Evolutionary conservation across 2,113 vertebrate species (phyloP).

Genomic region (Aptenodytes patagonicus): DNA sequence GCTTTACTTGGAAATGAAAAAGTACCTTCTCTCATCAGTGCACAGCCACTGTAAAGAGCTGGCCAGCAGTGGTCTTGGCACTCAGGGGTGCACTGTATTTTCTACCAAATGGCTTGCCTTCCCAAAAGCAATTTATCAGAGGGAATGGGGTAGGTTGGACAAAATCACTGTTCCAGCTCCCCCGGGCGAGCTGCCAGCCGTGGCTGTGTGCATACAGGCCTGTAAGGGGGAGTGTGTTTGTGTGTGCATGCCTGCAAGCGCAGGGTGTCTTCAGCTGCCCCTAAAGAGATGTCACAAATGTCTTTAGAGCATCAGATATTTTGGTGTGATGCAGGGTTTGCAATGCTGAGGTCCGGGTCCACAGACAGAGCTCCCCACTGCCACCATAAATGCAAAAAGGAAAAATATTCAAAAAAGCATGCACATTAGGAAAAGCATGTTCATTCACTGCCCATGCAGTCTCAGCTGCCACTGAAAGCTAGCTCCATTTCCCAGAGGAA

Average conservation of each 20-base stretch:
- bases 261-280: background rate
- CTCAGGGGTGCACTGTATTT: background rate
- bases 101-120: background rate
- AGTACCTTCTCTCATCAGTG: background rate
- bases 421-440: background rate
- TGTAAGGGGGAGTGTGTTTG: background rate
- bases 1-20: background rate
- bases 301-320: background rate
- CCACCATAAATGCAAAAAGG: background rate
- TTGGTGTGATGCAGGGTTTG: background rate
- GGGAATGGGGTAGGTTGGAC: background rate
- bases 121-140: background rate
- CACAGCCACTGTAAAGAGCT: background rate
- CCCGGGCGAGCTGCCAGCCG: background rate
- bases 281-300: background rate
- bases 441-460: background rate
- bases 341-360: background rate
- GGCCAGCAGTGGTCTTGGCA: background rate
- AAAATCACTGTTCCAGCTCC: background rate
- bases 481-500: background rate
- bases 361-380: background rate
- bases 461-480: background rate
- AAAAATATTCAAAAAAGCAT: fast-evolving
- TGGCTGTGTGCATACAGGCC: background rate
- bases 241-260: background rate